Base-by-base conservation (phyloP, 92 coral and sea anemone genomes). In the Epizoanthus scotinus region DNA sequence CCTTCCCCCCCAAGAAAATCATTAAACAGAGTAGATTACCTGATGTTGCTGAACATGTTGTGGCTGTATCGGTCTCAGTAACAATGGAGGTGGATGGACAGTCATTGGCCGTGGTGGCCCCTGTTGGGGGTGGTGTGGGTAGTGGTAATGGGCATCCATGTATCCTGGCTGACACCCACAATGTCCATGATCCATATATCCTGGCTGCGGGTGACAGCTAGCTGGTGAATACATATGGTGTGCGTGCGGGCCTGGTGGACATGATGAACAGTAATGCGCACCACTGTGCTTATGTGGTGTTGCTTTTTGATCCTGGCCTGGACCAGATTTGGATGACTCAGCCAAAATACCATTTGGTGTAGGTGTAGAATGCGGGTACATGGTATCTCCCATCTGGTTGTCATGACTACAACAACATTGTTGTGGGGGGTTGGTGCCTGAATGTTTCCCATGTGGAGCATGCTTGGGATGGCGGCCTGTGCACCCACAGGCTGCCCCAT, bases 1-100 rank as follows among this genome's bases (percentile, higher is more conserved):
- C n/a, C n/a, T n/a, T n/a, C n/a, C n/a, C n/a, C 44, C 44, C 5
- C 21, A 12, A 27, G 21, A 22, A 73, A 0, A 36, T 29, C 25
- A 25, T 17, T 19, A 58, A 29, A 31, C 25, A 21, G 6, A 9
- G 27, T 8, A 17, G 34, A 15, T 18, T 6, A 89, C 97, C 92
- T 93, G 97, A 70, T 90, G 97, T 60, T 93, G 97, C 59, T 93
- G 97, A 74, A 93, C 67, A 56, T 93, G 97, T 29, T 93, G 97
- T 6, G 97, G 97, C 27, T 90, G 97, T 21, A 93, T 78, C 62
- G 97, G 97, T 71, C 97, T 82, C 6, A 93, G 84, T 21, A 93
- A 78, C 47, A 93, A 68, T 0, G 97, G 97, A 8, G 97, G 97
- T 8, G 97, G 97, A 67, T 90, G 97, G 0, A 93, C 91, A 27